These are phyloP conservation scores for Drosophila barbarae DNA, from an alignment of 2,888 invertebrate genomes.

Conservation along the genomic window DNA sequence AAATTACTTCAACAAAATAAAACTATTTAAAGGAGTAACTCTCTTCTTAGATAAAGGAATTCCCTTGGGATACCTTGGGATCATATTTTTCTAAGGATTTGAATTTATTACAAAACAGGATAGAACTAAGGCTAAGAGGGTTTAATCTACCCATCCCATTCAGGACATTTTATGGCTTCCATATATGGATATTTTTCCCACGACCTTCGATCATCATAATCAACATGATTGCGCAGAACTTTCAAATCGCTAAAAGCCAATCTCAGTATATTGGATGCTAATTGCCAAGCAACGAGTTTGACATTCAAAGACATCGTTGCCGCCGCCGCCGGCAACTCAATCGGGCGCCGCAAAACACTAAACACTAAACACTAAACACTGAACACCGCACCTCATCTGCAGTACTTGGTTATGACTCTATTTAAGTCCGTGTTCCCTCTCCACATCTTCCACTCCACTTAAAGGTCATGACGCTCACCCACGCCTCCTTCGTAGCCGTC, in stretches of 20 bases:
- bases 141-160: not conserved
- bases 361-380: not conserved
- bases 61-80: not conserved
- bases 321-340: conserved; percentile 30
- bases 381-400: conserved; percentile 32
- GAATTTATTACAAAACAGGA: not conserved
- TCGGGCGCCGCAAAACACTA: conserved; percentile 19
- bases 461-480: conserved; percentile 78
- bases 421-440: conserved; percentile 26
- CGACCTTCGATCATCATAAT: conserved; percentile 31
- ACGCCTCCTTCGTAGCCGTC: conserved; percentile 69
- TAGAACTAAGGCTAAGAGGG: too few species aligned
- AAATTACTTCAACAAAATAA: not conserved
- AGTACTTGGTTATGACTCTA: conserved; percentile 40
- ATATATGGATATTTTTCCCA: conserved; percentile 32
- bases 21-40: not conserved
- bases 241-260: conserved; percentile 35
- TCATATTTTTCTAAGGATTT: not conserved
- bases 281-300: conserved; percentile 39
- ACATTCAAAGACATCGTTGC: conserved; percentile 42
- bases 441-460: conserved; percentile 15
- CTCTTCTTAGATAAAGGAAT: not conserved
- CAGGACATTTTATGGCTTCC: not conserved
- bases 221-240: conserved; percentile 27
- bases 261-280: conserved; percentile 39